phyloP scores from a whole-genome alignment of 2,113 vertebrate species.

The Aptenodytes patagonicus region DNA sequence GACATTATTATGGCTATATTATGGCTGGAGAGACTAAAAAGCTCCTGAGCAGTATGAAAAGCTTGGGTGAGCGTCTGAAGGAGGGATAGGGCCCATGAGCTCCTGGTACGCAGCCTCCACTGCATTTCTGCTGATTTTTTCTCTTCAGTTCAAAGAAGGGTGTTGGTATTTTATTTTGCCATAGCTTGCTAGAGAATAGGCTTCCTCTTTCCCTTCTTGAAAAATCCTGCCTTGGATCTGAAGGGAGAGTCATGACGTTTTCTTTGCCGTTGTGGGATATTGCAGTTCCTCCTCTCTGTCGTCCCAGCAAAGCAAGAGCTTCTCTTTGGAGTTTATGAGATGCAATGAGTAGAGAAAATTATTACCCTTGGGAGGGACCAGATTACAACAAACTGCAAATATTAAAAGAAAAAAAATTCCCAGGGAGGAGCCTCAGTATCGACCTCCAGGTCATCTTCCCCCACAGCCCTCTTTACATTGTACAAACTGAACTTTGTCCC shows the following conservation, averaged over 20 bases:
- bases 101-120: background rate
- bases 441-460: conserved; percentile 21
- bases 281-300: background rate
- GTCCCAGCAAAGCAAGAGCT: background rate
- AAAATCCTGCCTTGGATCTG: background rate
- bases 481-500: conserved; percentile 34
- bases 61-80: background rate
- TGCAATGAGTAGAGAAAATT: background rate
- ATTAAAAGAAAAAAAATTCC: background rate
- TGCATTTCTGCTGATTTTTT: background rate
- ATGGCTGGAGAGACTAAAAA: background rate
- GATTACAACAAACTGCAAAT: conserved; percentile 27
- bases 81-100: background rate
- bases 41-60: background rate
- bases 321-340: background rate
- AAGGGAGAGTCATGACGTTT: background rate
- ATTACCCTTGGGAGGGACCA: background rate
- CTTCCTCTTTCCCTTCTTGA: background rate
- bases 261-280: background rate
- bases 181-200: background rate
- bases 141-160: background rate
- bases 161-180: background rate
- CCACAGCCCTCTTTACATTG: background rate
- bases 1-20: background rate
- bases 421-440: background rate